A percentile compares a stretch with the other conserved stretches of the same genome.
phyloP scores from a whole-genome alignment of 2,113 vertebrate species.

The Arvicanthis niloticus region DNA sequence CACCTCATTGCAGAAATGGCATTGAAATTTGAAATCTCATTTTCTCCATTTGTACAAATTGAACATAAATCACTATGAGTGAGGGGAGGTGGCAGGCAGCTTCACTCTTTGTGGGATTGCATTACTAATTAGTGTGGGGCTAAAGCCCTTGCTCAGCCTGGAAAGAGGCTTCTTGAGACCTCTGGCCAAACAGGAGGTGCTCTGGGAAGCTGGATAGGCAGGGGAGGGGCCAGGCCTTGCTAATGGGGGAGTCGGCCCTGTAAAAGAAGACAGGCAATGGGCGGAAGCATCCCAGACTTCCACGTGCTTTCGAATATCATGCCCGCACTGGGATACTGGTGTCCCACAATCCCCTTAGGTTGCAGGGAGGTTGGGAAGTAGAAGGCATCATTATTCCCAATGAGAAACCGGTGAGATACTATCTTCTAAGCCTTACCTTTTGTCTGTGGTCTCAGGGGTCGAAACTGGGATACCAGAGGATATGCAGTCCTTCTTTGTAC shows the following conservation, averaged over 20 bases:
- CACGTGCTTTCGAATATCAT: neutral
- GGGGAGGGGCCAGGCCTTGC: conserved; percentile 1
- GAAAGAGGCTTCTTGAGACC: conserved; percentile 75
- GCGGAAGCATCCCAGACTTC: neutral
- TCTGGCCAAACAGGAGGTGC: conserved; percentile 69
- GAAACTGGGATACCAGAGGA: no score
- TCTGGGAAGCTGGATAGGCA: conserved; percentile 55
- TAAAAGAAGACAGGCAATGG: conserved; percentile 59
- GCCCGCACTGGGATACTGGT: neutral
- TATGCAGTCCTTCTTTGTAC: rapidly evolving
- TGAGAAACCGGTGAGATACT: neutral
- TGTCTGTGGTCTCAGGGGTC: neutral
- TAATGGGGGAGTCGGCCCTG: neutral
- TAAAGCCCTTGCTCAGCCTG: conserved; percentile 75
- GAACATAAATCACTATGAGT: conserved; percentile 97
- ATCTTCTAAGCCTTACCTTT: neutral
- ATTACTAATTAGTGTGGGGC: conserved; percentile 94
- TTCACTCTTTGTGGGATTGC: conserved; percentile 94
- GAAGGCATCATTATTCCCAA: neutral
- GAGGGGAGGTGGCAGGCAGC: conserved; percentile 90
- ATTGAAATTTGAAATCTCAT: conserved; percentile 96
- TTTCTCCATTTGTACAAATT: conserved; percentile 95
- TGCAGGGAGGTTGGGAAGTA: neutral
- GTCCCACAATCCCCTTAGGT: neutral
- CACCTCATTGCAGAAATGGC: conserved; percentile 97